Percentiles rank a stretch among this genome's conserved stretches.
phyloP scores from a whole-genome alignment of 2,888 invertebrate genomes.

The Calameuta pallipes region DNA sequence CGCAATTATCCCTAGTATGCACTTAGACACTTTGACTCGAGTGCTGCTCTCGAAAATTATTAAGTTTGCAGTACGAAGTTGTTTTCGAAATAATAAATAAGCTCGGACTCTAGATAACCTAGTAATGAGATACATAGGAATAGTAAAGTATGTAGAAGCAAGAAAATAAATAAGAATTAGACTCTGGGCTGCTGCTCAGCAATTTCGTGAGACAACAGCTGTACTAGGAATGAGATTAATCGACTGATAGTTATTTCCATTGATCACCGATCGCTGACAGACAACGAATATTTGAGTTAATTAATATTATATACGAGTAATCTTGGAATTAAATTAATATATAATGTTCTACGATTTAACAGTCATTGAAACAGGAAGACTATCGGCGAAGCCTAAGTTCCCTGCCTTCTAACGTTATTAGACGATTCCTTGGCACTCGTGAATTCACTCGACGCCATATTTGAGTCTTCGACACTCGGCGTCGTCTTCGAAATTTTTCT shows the following conservation, averaged over 20 bases:
- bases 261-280: background rate
- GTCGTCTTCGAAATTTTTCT: background rate
- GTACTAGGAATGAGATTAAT: background rate
- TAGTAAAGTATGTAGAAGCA: background rate
- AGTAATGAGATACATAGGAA: background rate
- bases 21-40: background rate
- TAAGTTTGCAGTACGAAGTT: background rate
- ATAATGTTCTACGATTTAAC: background rate
- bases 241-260: background rate
- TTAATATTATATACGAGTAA: background rate
- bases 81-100: background rate
- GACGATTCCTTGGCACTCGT: constrained; percentile 40
- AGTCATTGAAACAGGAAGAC: background rate
- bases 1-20: background rate
- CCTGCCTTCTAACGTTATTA: constrained; percentile 31
- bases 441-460: constrained; percentile 27
- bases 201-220: background rate
- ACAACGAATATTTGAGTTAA: background rate
- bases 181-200: background rate
- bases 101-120: background rate
- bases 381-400: background rate
- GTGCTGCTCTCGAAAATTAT: background rate
- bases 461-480: constrained; percentile 19
- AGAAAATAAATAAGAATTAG: background rate
- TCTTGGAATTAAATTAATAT: background rate